These are phyloP conservation scores for Zosterops hypoxanthus DNA, from an alignment of 2,113 vertebrate genomes.

Conservation along the genomic window DNA sequence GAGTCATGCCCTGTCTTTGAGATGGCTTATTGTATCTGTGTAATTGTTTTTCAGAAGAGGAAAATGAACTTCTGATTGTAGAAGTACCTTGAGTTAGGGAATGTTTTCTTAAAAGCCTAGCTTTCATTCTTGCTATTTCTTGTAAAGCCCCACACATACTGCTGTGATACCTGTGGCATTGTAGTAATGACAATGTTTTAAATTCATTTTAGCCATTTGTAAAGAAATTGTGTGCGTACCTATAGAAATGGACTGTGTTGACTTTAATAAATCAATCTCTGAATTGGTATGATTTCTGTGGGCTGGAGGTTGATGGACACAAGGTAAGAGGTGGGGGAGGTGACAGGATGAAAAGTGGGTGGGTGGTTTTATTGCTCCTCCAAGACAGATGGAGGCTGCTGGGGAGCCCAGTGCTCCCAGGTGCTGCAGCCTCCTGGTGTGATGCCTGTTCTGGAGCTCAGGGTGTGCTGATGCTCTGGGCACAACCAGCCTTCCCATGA, in stretches of 20 bases:
- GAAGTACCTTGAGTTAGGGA: background rate
- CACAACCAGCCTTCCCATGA: background rate
- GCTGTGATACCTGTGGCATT: background rate
- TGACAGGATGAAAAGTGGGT: background rate
- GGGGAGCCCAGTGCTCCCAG: rapidly evolving
- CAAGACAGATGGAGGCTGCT: rapidly evolving
- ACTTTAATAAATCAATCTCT: background rate
- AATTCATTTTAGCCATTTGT: background rate
- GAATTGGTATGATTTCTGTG: background rate
- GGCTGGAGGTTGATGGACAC: background rate
- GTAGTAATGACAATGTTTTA: background rate
- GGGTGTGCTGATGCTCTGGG: background rate
- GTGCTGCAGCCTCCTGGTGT: rapidly evolving
- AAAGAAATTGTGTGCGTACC: background rate
- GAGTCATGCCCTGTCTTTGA: background rate
- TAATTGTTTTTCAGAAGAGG: background rate
- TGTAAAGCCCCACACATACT: background rate
- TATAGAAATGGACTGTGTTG: background rate
- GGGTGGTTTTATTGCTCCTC: background rate
- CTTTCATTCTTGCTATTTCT: background rate
- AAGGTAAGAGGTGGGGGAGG: background rate
- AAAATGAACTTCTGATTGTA: background rate
- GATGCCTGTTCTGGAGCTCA: background rate
- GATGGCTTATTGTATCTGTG: background rate
- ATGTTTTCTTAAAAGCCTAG: background rate